Percentiles rank a stretch among this genome's conserved stretches.
These are phyloP conservation scores for Meteorus cinctellus DNA, from an alignment of 2,888 invertebrate species.

Conservation along the genomic window DNA sequence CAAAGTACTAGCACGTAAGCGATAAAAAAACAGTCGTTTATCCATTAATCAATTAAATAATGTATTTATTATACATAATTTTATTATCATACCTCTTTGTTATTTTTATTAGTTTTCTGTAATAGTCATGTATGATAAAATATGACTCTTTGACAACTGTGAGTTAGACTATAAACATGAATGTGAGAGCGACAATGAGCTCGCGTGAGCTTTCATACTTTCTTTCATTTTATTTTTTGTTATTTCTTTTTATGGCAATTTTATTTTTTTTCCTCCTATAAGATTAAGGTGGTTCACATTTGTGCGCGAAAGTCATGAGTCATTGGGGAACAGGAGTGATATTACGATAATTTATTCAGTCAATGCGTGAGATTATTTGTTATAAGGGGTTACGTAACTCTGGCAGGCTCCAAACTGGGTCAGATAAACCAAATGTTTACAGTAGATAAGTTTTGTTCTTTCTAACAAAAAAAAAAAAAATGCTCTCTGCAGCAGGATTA, in stretches of 20 bases:
- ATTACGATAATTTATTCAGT: not conserved
- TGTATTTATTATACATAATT: not conserved
- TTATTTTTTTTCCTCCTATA: not conserved
- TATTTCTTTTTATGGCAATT: not conserved
- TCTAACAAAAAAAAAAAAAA: no score
- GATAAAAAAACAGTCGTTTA: slow-evolving; percentile 37
- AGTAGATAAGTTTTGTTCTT: no score
- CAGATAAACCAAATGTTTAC: no score
- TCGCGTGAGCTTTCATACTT: slow-evolving; percentile 47
- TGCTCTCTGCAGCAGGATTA: no score
- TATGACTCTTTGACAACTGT: not conserved
- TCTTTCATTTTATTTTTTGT: not conserved
- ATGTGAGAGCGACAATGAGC: slow-evolving; percentile 7
- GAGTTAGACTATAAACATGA: not conserved
- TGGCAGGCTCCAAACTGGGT: no score
- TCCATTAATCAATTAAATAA: not conserved
- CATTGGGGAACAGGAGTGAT: slow-evolving; percentile 10
- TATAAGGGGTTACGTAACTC: not conserved
- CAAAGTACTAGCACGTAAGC: slow-evolving; percentile 70
- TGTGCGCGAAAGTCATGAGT: not conserved
- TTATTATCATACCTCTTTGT: slow-evolving; percentile 8
- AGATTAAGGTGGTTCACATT: not conserved
- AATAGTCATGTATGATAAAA: not conserved
- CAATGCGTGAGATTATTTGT: slow-evolving; percentile 2
- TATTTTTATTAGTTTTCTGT: not conserved